phyloP scores from a whole-genome alignment of 2,888 invertebrate genomes.

The Eilema sororculum region DNA sequence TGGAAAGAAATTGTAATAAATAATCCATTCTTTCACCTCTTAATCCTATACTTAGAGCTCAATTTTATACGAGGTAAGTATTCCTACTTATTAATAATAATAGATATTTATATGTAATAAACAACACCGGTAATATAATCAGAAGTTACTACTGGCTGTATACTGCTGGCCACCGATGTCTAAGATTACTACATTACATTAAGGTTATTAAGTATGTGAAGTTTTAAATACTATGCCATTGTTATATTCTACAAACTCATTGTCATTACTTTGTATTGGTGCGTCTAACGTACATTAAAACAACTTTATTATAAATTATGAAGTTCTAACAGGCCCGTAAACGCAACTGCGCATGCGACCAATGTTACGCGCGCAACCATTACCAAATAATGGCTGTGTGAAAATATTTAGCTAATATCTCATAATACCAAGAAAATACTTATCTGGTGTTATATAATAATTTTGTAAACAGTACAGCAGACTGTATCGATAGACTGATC shows the following conservation, averaged over 20 bases:
- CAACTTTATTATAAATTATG: constrained; percentile 23
- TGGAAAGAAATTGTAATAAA: neutral
- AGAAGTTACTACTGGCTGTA: neutral
- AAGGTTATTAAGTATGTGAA: constrained; percentile 3
- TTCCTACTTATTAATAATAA: neutral
- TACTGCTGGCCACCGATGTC: neutral
- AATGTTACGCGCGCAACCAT: constrained; percentile 38
- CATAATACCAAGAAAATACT: constrained; percentile 33
- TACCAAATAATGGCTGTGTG: constrained; percentile 50
- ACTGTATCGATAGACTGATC: constrained; percentile 22
- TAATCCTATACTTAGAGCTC: too few relatives aligned
- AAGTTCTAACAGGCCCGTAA: constrained; percentile 29
- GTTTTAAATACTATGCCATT: constrained; percentile 10
- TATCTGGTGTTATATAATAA: constrained; percentile 31
- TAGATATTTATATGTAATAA: neutral
- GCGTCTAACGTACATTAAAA: constrained; percentile 18
- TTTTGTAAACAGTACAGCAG: constrained; percentile 27
- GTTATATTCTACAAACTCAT: constrained; percentile 12
- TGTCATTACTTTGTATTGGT: constrained; percentile 7
- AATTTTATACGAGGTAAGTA: too few relatives aligned
- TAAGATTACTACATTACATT: constrained; percentile 3
- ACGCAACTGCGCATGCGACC: constrained; percentile 27
- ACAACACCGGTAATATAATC: neutral
- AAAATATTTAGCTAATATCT: constrained; percentile 50
- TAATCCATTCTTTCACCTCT: neutral